Evolutionary conservation across 2,888 invertebrate species (phyloP), one percentile per base, ranked within the genome.

Genomic region (Agrochola macilenta): DNA sequence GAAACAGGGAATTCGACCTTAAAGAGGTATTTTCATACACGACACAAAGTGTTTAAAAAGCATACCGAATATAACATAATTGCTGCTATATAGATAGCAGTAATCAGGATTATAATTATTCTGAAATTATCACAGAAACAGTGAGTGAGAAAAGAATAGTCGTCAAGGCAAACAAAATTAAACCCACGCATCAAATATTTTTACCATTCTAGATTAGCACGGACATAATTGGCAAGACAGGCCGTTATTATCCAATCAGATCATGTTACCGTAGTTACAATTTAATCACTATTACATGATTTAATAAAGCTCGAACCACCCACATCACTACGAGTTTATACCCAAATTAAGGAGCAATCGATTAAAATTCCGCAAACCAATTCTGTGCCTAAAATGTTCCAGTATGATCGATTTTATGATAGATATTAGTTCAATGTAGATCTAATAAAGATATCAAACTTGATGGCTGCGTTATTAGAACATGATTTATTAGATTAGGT

Each of bases 401-500:
- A 87, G 83, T 88, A 78, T 85, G 85, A 88, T 83, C 85, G 82
- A 81, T 74, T 80, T 87, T 85, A 81, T 75, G 63, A 74, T 87
- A 81, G 69, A 61, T 91, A 92, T 93, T 93, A 91, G 90, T 91
- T 90, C 82, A 91, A 92, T 93, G 92, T 92, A 92, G 93, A 94
- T 94, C 91, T 91, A 92, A 94, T 94, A 94, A 94, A 95, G 93
- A 95, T 95, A 95, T 92, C 92, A 90, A 90, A 89, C 88, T 90
- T 91, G 90, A 93, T 92, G 89, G 91, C 90, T 90, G 80, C 89
- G 91, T 93, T 93, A 95, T 95, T 94, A 93, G 85, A 89, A 81
- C 81, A 84, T 91, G 94, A 95, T 94, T 95, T 95, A 95, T 91
- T 91, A 88, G 88, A 88, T 90, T 86, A 86, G 71, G 80, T 81